phyloP scores from a whole-genome alignment of 2,888 invertebrate genomes.

The Brachyopa scutellaris region DNA sequence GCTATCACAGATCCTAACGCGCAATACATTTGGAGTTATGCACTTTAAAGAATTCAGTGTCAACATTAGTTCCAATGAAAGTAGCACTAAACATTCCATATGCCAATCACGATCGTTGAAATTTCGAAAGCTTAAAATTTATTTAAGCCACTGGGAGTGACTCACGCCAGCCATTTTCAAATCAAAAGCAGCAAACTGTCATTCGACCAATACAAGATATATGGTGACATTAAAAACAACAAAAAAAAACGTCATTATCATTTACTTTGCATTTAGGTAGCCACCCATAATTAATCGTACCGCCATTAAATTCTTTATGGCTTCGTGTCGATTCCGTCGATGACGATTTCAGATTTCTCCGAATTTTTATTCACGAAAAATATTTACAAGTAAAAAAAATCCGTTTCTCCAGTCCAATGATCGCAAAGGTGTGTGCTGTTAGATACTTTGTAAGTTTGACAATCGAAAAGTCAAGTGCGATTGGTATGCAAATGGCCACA shows the following conservation, averaged over 20 bases:
- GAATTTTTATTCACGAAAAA: conserved; percentile 54
- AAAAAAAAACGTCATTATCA: conserved; percentile 42
- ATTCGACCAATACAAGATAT: conserved; percentile 61
- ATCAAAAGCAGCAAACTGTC: conserved; percentile 51
- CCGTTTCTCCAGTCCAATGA: conserved; percentile 36
- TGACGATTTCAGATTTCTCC: conserved; percentile 64
- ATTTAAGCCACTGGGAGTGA: conserved; percentile 54
- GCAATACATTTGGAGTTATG: no score
- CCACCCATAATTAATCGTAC: conserved; percentile 64
- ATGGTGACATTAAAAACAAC: conserved; percentile 40
- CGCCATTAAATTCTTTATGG: conserved; percentile 68
- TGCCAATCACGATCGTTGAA: conserved; percentile 56
- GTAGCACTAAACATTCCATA: conserved; percentile 37
- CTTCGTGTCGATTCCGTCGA: conserved; percentile 43
- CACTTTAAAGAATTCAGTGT: no score
- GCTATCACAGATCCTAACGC: no score
- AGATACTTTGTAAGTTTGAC: conserved; percentile 36
- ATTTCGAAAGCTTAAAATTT: conserved; percentile 68
- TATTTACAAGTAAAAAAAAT: conserved; percentile 39
- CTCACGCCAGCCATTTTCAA: conserved; percentile 61
- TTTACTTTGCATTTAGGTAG: conserved; percentile 68
- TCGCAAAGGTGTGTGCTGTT: conserved; percentile 30
- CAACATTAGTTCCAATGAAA: conserved; percentile 42
- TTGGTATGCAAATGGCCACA: conserved; percentile 62
- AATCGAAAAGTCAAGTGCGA: conserved; percentile 32